phyloP scores from a whole-genome alignment of 2,113 vertebrate species.

The Vimba vimba region DNA sequence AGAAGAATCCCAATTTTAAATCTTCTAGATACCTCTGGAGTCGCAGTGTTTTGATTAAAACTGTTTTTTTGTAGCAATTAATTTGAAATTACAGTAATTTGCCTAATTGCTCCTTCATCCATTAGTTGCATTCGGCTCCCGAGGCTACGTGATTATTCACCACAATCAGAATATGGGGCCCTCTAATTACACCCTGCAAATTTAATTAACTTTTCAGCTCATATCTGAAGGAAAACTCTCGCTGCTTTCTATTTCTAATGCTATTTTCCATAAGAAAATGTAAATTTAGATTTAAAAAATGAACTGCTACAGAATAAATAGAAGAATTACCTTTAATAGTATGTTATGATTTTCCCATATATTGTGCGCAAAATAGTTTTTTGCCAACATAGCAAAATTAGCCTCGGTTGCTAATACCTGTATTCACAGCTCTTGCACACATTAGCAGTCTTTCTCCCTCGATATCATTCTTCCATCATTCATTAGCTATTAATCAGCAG shows the following conservation, averaged over 20 bases:
- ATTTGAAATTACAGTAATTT: constrained; percentile 55
- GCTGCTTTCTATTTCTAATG: neutral
- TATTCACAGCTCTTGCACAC: neutral
- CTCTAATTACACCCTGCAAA: constrained; percentile 56
- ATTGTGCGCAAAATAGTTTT: neutral
- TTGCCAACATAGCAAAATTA: neutral
- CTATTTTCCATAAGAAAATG: neutral
- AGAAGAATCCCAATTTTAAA: constrained; percentile 24
- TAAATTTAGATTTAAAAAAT: neutral
- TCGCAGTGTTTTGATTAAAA: constrained; percentile 47
- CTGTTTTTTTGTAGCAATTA: constrained; percentile 54
- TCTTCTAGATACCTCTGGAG: constrained; percentile 26
- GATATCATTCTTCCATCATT: constrained; percentile 8
- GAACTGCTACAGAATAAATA: neutral
- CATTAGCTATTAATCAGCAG: constrained; percentile 44
- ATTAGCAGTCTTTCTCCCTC: neutral
- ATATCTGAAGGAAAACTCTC: constrained; percentile 22
- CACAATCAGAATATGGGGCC: constrained; percentile 36
- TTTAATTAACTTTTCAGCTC: constrained; percentile 57
- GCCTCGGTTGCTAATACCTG: neutral
- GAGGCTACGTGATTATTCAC: constrained; percentile 57
- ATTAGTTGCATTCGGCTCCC: constrained; percentile 51
- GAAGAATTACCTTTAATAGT: neutral
- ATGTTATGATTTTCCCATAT: neutral
- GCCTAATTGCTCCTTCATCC: constrained; percentile 54